Conservation (phyloP, 2,888 invertebrate species). For the Tetragonisca angustula region DNA sequence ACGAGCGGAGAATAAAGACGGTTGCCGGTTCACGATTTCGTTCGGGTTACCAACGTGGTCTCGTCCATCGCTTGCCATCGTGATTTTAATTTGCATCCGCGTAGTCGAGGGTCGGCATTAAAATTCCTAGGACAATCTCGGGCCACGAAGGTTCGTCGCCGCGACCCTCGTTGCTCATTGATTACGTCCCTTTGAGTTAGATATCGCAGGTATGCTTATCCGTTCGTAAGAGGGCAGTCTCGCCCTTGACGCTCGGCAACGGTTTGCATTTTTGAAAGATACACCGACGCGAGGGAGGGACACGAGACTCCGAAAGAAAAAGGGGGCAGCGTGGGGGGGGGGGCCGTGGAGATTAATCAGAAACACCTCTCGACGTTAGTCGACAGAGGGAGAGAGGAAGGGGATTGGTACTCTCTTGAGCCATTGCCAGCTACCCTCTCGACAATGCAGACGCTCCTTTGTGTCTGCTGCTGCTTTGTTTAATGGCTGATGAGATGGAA, state of each 20-base stretch:
- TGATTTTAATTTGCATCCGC: neutral
- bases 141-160: neutral
- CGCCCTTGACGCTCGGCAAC: constrained; percentile 27
- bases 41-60: neutral
- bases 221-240: constrained; percentile 32
- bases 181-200: constrained; percentile 25
- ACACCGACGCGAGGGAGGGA: constrained; percentile 27
- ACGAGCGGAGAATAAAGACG: neutral
- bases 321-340: constrained; percentile 49
- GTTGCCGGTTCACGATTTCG: neutral
- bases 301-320: constrained; percentile 20
- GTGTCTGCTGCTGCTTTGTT: constrained; percentile 79
- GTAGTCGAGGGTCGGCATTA: neutral
- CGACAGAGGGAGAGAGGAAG: constrained; percentile 2
- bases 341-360: constrained; percentile 79
- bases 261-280: constrained; percentile 72
- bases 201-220: neutral
- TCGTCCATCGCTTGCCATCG: neutral
- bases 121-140: neutral
- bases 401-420: constrained; percentile 64
- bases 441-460: constrained; percentile 79
- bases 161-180: neutral
- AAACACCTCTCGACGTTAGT: constrained; percentile 75
- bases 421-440: constrained; percentile 68
- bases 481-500: constrained; percentile 82